These are phyloP conservation scores for Nesogale talazaci DNA, from an alignment of 2,113 vertebrate species.

Conservation along the genomic window DNA sequence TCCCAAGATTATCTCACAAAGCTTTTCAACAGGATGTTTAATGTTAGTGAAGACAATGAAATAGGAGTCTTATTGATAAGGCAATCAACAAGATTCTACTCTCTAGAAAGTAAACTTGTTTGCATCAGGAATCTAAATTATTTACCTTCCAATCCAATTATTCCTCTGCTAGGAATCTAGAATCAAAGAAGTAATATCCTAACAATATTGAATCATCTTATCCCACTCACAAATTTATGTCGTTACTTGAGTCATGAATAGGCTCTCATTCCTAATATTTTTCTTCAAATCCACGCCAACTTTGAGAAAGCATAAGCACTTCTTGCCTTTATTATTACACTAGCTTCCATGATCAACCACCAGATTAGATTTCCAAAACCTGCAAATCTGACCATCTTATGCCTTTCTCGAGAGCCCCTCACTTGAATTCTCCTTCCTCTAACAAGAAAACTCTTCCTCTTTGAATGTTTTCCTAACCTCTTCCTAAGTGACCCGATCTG, in stretches of 20 bases:
- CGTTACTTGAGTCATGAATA: background rate
- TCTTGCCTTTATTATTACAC: background rate
- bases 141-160: conserved; percentile 26
- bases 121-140: conserved; percentile 49
- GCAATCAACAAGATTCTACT: conserved; percentile 37
- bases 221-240: conserved; percentile 12
- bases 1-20: conserved; percentile 15
- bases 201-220: background rate
- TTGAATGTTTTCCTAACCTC: conserved; percentile 5
- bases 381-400: conserved; percentile 18
- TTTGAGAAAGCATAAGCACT: conserved; percentile 21
- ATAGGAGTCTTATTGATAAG: background rate
- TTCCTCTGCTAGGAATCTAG: conserved; percentile 52
- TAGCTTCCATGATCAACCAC: conserved; percentile 32
- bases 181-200: background rate
- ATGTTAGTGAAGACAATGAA: conserved; percentile 7
- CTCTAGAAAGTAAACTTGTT: conserved; percentile 39
- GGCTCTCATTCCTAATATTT: conserved; percentile 22
- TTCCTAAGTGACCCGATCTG: conserved; percentile 13
- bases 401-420: background rate
- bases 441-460: conserved; percentile 8
- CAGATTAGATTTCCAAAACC: conserved; percentile 36
- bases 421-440: background rate
- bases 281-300: conserved; percentile 6
- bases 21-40: conserved; percentile 37